Base-by-base conservation (phyloP, 2,113 vertebrate genomes). In the Puffinus mauretanicus region DNA sequence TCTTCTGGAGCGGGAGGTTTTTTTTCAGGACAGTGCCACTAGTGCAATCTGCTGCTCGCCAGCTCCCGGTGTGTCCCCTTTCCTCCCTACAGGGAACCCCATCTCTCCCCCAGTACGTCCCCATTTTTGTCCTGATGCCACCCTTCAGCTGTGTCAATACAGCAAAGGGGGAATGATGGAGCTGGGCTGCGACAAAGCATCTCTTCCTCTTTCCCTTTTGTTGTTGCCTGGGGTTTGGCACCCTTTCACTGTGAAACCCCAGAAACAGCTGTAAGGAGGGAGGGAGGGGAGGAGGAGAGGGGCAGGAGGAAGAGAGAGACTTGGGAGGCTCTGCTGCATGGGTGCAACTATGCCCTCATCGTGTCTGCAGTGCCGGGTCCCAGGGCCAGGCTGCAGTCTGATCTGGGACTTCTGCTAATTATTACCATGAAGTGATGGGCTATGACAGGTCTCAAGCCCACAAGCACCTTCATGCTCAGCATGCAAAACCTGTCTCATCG, bases 401-500 rank as follows among this genome's bases (percentile, higher is more conserved):
- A 67, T 47, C 38, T 71, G 32, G 38, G 78, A 58, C 16, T 75
- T 62, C 30, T 34, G 4, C 40, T 91, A n/a, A 64, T 94, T 61
- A 29, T 69, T 69, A 58, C 29, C 9, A 0, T 4, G 10, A 80
- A 86, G 32, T 66, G 58, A 87, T 86, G 32, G n/a, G 29, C 71
- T 90, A 8, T 92, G 90, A 65, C 54, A 90, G 62, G n/a, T 47
- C 94, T 4, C 60, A 73, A 87, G 66, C 69, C 84, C 58, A 85
- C 0, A 0, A 95, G 70, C 81, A 88, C 60, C 34, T 9, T 66
- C 64, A 64, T 40, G 30, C 9, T 93, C 67, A 62, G 66, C 66
- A 77, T 91, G 79, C 67, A 93, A 86, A 95, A 46, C 55, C 58
- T 91, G 14, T 70, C 57, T 92, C 58, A n/a, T 10, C 29, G 55